Evolutionary conservation across 2,888 invertebrate genomes (phyloP), one percentile per base, ranked within the genome.

Genomic region (Nephrotoma guestfalica): DNA sequence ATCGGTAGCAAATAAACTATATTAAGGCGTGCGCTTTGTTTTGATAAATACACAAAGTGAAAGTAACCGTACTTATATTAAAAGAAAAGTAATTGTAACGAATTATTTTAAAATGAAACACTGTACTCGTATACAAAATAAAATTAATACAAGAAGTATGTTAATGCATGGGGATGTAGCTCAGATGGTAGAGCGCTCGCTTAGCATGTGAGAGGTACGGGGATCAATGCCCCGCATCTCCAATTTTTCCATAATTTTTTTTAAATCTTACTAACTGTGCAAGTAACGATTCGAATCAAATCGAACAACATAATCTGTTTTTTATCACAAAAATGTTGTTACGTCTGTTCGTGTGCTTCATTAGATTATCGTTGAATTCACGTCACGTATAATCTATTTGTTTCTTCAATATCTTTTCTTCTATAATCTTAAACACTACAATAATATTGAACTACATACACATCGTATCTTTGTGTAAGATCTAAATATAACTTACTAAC

Each of bases 181-280:
- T 96, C 96, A 96, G 96, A 30, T 96, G 96, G 96, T 96, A 96
- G 96, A 96, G 96, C 96, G 96, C 96, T 96, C 96, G 96, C 96
- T 96, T 96, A 96, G 96, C 96, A 96, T 96, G 96, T 96, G 96
- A 96, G 96, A 96, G 96, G 96, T 95, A 96, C 96, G 95, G 96
- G 96, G 96, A 96, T 96, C 96, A 95, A 96, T 96, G 96, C 96
- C 96, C 96, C 95, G 96, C 95, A 96, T 94, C 95, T 94, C 95
- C 94, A 94, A 89, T 91, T 89, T 90, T 92, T 90, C n/a, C n/a
- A n/a, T n/a, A n/a, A n/a, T n/a, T 90, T 89, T 88, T 88, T 30
- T 30, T 30, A 2, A 30, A 30, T 30, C 30, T 30, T 30, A 30
- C 30, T 30, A 30, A 86, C 87, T 84, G 4, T 30, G 9, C 30